Percentiles rank a stretch among this genome's conserved stretches.
These are phyloP conservation scores for Scaptomyza hsui DNA, from an alignment of 1,140 invertebrate genomes.

Conservation along the genomic window DNA sequence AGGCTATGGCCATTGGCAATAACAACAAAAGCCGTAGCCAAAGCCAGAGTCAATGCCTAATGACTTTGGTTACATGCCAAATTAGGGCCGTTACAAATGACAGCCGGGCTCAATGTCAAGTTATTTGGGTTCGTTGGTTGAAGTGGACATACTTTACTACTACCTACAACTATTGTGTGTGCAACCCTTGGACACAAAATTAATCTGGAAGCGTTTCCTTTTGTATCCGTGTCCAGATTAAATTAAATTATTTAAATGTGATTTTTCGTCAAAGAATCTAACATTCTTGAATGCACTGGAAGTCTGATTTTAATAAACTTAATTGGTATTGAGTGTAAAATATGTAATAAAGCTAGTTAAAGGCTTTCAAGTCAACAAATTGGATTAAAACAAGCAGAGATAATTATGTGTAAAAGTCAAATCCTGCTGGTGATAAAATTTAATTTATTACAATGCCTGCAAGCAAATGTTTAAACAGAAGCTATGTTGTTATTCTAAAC, in stretches of 20 bases:
- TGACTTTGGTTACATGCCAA: slow-evolving; percentile 69
- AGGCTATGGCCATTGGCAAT: slow-evolving; percentile 36
- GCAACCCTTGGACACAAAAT: slow-evolving; percentile 22
- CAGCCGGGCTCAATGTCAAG: slow-evolving; percentile 25
- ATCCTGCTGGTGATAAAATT: no score
- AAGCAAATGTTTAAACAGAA: no score
- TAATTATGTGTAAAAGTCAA: not conserved
- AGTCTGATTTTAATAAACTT: no score
- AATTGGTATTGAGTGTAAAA: no score
- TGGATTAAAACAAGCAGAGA: not conserved
- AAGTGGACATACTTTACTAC: slow-evolving; percentile 47
- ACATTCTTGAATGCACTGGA: not conserved
- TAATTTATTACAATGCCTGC: no score
- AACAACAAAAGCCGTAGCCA: slow-evolving; percentile 23
- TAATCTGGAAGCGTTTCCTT: no score
- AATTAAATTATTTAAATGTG: slow-evolving; percentile 58
- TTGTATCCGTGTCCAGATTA: slow-evolving; percentile 52
- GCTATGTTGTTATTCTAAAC: no score
- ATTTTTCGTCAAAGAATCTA: slow-evolving; percentile 14
- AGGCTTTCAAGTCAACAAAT: not conserved
- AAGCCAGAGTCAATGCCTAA: slow-evolving; percentile 63
- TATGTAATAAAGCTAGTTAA: not conserved
- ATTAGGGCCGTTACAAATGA: slow-evolving; percentile 54
- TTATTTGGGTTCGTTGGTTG: slow-evolving; percentile 39
- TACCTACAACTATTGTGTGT: not conserved